Base-by-base conservation (phyloP, 2,888 invertebrate species). In the Orthosia cruda region DNA sequence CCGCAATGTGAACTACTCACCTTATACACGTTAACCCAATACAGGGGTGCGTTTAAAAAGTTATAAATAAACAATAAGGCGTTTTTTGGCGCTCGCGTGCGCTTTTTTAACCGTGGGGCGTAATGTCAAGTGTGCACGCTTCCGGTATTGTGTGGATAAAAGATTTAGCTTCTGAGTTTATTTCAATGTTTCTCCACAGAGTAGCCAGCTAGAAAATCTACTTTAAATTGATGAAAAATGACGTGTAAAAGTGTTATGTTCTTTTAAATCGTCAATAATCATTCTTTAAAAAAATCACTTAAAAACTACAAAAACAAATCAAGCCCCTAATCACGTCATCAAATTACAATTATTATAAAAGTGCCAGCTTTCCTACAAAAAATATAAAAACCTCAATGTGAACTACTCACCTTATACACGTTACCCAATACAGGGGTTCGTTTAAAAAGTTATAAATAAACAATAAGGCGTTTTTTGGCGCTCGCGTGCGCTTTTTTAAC, bases 1-100 rank as follows among this genome's bases (percentile, higher is more conserved):
- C 82, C 87, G 45, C 45, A 45, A 52, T 20, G 32, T 62, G 71
- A 63, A 32, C 49, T 55, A 62, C 12, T 54, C 63, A 62, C 73
- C 40, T 40, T 40, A 9, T 9, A 40, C 40, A 40, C 40, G 40
- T 40, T 40, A n/a, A 65, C 73, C n/a, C 82, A 73, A 80, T 72
- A 71, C 49, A 76, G 81, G 89, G 92, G 92, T 90, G 90, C 88
- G 80, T 91, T 93, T 93, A 94, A 96, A 95, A 95, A 94, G 89
- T 88, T 93, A 91, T 92, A 93, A 92, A 91, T 93, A 93, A 93
- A 93, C 92, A 93, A 94, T 94, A 92, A 74, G 89, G 81, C 63
- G 91, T 95, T 96, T 95, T 96, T 96, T 93, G 89, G 82, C 74
- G 86, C 81, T 93, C 96, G 95, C 95, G 96, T 96, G 96, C 91